These are phyloP conservation scores for Indicator maculatus DNA, from an alignment of 2,113 vertebrate species.

Conservation along the genomic window DNA sequence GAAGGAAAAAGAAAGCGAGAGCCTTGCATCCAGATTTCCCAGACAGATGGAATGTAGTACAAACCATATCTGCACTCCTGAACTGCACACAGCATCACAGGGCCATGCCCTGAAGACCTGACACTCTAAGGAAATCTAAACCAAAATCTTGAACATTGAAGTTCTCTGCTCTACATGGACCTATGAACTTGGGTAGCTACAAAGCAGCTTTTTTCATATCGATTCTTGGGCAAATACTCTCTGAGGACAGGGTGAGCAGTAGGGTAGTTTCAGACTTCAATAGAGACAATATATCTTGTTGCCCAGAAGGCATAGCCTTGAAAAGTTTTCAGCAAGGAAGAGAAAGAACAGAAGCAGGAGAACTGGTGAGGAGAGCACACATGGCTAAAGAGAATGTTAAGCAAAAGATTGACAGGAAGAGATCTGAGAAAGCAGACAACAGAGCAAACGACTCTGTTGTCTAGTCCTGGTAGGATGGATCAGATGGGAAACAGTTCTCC, in stretches of 20 bases:
- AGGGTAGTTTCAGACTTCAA: background rate
- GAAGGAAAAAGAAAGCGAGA: conserved; percentile 45
- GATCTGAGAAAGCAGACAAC: conserved; percentile 7
- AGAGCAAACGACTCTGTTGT: background rate
- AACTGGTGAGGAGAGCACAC: background rate
- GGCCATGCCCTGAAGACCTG: background rate
- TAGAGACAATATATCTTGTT: background rate
- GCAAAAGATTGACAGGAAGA: background rate
- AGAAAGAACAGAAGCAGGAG: background rate
- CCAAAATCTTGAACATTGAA: background rate
- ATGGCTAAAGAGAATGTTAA: conserved; percentile 14
- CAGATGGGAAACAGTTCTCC: conserved; percentile 33
- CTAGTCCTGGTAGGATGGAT: background rate
- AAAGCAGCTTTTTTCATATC: background rate
- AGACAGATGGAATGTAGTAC: background rate
- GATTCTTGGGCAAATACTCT: background rate
- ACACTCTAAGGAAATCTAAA: background rate
- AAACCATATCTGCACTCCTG: background rate
- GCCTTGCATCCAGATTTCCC: background rate
- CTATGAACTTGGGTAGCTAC: background rate
- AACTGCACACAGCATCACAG: background rate
- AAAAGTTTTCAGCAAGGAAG: background rate
- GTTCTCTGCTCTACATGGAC: background rate
- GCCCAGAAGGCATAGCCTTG: background rate
- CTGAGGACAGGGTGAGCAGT: background rate